phyloP scores from a whole-genome alignment of 2,797 vertebrate genomes.

The Siniperca undulata region DNA sequence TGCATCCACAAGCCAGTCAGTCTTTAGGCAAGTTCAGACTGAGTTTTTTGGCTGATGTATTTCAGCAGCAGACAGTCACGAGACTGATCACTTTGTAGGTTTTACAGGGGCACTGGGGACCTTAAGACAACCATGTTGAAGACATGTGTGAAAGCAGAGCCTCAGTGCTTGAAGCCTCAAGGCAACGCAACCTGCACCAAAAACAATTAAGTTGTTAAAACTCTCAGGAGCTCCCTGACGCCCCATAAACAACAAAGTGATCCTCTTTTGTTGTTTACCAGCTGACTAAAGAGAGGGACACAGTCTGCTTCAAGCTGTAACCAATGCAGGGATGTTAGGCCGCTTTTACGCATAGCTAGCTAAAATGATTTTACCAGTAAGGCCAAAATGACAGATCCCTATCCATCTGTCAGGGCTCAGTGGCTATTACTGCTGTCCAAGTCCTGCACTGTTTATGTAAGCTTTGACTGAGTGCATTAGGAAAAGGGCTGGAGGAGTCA shows the following conservation, averaged over 20 bases:
- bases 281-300: constrained; percentile 45
- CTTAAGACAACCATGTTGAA: constrained; percentile 52
- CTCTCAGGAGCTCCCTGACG: constrained; percentile 53
- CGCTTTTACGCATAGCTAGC: constrained; percentile 24
- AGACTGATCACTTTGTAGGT: constrained; percentile 56
- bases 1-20: neutral
- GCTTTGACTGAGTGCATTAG: constrained; percentile 37
- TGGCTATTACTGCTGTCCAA: constrained; percentile 39
- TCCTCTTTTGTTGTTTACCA: constrained; percentile 72
- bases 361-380: constrained; percentile 55
- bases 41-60: constrained; percentile 25
- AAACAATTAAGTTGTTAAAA: constrained; percentile 76
- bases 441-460: constrained; percentile 59
- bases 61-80: constrained; percentile 40
- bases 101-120: constrained; percentile 43
- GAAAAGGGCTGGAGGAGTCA: constrained; percentile 43
- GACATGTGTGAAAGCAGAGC: constrained; percentile 68
- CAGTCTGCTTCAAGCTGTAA: constrained; percentile 34
- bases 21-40: constrained; percentile 9
- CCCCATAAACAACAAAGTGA: constrained; percentile 76
- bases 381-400: constrained; percentile 47
- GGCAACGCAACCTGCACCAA: constrained; percentile 65
- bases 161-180: constrained; percentile 25
- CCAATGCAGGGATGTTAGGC: constrained; percentile 31
- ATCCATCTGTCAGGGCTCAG: constrained; percentile 59